phyloP scores from a whole-genome alignment of 1,140 invertebrate species.

The Leptinotarsa lineolata region DNA sequence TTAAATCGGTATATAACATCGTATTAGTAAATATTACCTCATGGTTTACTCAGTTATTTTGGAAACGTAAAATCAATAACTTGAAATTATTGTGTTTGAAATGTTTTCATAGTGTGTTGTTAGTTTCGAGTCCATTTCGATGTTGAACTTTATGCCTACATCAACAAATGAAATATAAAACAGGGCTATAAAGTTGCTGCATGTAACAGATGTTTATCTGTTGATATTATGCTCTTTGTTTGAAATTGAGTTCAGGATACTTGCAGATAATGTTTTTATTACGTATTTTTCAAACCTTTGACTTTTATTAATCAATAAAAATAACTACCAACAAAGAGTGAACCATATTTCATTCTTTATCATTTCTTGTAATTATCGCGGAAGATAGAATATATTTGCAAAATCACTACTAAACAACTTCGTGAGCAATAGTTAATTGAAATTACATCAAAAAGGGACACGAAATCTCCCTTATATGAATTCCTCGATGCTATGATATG shows the following conservation, averaged over 20 bases:
- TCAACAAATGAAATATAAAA: conserved; percentile 1
- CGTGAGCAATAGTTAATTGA: no score
- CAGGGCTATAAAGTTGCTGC: not conserved
- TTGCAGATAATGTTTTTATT: not conserved
- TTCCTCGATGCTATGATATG: no score
- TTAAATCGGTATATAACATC: no score
- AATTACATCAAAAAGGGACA: no score
- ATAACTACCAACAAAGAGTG: not conserved
- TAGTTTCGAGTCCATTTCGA: not conserved
- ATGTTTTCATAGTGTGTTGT: no score
- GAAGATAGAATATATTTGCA: no score
- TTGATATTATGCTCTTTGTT: conserved; percentile 3
- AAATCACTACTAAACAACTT: no score
- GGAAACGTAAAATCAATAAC: no score
- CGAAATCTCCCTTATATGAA: no score
- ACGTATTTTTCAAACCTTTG: not conserved
- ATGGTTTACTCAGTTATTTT: no score
- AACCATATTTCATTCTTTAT: not conserved
- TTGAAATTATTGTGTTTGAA: no score
- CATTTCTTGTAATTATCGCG: not conserved
- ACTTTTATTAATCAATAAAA: conserved; percentile 7
- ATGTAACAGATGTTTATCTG: not conserved
- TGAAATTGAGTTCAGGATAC: not conserved
- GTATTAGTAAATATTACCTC: no score
- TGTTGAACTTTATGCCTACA: not conserved